A percentile compares a stretch with the other conserved stretches of the same genome.
Conservation (phyloP, 2,113 vertebrate species). For the Alethe castanea region DNA sequence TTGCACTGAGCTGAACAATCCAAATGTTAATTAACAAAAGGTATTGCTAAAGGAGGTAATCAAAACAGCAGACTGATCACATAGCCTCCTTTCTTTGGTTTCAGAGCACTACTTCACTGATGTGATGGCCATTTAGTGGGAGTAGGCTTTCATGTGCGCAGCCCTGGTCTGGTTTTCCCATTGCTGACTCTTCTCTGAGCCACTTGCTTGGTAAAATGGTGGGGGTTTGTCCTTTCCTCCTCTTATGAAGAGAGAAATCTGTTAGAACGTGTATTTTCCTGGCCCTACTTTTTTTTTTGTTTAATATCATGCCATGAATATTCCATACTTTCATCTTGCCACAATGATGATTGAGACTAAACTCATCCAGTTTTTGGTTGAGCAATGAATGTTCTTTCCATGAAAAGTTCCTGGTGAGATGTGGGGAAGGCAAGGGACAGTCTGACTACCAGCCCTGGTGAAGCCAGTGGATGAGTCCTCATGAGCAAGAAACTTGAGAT, state of each 20-base stretch:
- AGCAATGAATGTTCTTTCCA: not conserved
- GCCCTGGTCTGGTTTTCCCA: not conserved
- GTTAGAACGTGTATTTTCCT: not conserved
- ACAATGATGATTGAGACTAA: not conserved
- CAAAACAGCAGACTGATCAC: not conserved
- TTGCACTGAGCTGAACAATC: not conserved
- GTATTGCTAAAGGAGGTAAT: not conserved
- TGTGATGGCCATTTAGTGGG: not conserved
- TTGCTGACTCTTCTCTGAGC: not conserved
- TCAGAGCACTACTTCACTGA: not conserved
- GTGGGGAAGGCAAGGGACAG: not conserved
- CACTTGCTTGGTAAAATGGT: not conserved
- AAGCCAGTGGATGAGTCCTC: not conserved
- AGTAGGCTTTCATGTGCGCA: not conserved
- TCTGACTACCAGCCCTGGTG: not conserved
- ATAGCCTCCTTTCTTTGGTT: not conserved
- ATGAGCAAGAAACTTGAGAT: not conserved
- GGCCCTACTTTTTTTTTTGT: rapidly evolving
- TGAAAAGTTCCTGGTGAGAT: not conserved
- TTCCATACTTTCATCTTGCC: not conserved
- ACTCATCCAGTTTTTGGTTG: not conserved
- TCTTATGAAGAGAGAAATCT: not conserved
- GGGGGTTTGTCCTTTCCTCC: not conserved
- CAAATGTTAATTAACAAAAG: not conserved
- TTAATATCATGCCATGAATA: not conserved